A percentile compares a stretch with the other conserved stretches of the same genome.
Conservation (phyloP, 2,888 invertebrate genomes). For the Clitarchus hookeri region DNA sequence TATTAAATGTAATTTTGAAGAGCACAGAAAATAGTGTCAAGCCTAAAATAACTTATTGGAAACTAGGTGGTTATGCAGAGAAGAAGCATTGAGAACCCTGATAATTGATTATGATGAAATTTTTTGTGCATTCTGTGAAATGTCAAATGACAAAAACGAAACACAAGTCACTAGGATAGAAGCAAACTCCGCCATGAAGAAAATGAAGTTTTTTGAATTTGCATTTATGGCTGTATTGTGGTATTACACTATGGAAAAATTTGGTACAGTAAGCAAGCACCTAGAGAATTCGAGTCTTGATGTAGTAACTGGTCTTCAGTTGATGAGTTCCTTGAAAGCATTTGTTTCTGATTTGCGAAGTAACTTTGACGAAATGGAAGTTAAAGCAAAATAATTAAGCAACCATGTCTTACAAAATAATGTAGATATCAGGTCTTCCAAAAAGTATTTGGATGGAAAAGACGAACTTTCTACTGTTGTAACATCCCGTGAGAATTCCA, state of each 20-base stretch:
- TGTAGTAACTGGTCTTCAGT: neutral
- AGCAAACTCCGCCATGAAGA: neutral
- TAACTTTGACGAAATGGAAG: neutral
- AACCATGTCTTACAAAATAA: slow-evolving; percentile 7
- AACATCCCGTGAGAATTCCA: slow-evolving; percentile 11
- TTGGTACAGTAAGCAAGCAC: too few species aligned
- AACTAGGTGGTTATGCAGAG: too few species aligned
- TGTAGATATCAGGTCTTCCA: neutral
- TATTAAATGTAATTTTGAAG: neutral
- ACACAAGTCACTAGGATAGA: neutral
- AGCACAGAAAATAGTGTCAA: neutral
- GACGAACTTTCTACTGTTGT: neutral
- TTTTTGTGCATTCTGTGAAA: neutral
- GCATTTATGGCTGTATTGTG: too few species aligned
- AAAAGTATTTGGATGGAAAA: neutral
- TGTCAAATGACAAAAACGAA: neutral
- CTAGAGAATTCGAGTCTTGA: neutral
- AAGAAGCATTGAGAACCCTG: too few species aligned
- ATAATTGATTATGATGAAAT: neutral
- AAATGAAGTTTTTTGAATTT: too few species aligned
- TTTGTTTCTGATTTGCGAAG: neutral
- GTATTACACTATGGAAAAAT: too few species aligned
- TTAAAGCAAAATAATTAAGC: neutral
- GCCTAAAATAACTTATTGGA: neutral
- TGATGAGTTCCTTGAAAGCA: slow-evolving; percentile 4